These are phyloP conservation scores for Raja brachyura DNA, from an alignment of 2,113 vertebrate species.

Conservation along the genomic window DNA sequence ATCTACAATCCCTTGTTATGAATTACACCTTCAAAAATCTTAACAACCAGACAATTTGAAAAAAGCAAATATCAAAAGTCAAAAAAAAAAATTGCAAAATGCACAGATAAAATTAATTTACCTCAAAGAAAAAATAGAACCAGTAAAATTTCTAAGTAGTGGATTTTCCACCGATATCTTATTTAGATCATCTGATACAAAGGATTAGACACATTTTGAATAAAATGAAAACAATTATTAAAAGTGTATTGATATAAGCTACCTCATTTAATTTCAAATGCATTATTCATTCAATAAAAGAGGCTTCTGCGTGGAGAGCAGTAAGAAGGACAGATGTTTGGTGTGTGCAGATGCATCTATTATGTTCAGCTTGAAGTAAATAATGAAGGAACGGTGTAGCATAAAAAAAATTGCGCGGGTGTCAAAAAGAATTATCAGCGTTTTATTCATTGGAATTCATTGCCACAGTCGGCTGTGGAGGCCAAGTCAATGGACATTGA, in stretches of 20 bases:
- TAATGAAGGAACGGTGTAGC: not conserved
- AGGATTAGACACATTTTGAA: slow-evolving; percentile 34
- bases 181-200: not conserved
- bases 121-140: not conserved
- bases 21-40: not conserved
- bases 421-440: not conserved
- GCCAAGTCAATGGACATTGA: too few relatives aligned
- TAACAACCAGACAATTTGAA: not conserved
- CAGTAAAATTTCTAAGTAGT: not conserved
- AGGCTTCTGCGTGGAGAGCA: not conserved
- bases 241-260: slow-evolving; percentile 31
- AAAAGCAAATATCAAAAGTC: not conserved
- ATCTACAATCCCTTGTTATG: not conserved
- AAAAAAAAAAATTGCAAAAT: not conserved
- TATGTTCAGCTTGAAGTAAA: not conserved
- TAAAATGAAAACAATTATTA: slow-evolving; percentile 32
- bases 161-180: not conserved
- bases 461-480: too few relatives aligned
- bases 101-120: not conserved
- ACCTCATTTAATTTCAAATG: slow-evolving; percentile 33
- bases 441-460: not conserved
- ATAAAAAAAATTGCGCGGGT: not conserved
- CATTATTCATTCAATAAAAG: slow-evolving; percentile 36
- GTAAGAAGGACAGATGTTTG: slow-evolving; percentile 25
- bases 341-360: slow-evolving; percentile 26